Evolutionary conservation across 1,140 invertebrate species (phyloP), one percentile per base, ranked within the genome.

Genomic region (Plutomurus gul): DNA sequence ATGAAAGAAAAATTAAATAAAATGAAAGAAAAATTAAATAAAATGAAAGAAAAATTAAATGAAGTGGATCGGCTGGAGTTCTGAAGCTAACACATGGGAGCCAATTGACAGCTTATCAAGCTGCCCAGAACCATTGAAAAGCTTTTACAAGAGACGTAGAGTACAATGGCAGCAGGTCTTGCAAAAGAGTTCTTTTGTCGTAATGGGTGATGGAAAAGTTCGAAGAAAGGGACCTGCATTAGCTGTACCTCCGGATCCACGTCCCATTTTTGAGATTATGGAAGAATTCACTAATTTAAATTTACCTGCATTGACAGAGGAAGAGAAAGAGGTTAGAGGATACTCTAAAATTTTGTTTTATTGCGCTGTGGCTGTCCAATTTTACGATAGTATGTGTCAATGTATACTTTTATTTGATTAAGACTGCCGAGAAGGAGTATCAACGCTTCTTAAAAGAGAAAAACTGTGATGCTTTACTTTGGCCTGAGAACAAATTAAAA

Each of bases 171-270:
- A 75, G 22, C 2, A 46, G 3, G n/a, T 70, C 22, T 11, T 79
- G 82, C 33, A 84, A 84, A 3, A 86, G 83, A 65, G 89, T 46
- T 30, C 39, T 3, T 81, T 37, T 37, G 60, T 78, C 10, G 40
- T 18, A 18, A 49, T 37, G 6, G 51, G 25, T 33, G 71, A 79
- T 84, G 82, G 75, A 56, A 76, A 51, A 20, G 78, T 78, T 20
- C 25, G 80, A 13, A 20, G 82, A 6, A 56, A 75, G 18, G 51
- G 70, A 22, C 30, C 30, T 22, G 46, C 10, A 5, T 18, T 72
- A 8, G 43, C 10, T 5, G 46, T 83, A 18, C 82, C 82, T n/a
- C 78, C 78, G 3, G 82, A 83, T 37, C 80, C 78, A n/a, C 40
- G 82, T 13, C 70, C 77, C 4, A 10, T 77, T 27, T 5, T 51